Percentiles rank a stretch among this genome's conserved stretches.
Evolutionary conservation across 1,140 invertebrate species (phyloP).

Genomic region (Drosophila nikananu): DNA sequence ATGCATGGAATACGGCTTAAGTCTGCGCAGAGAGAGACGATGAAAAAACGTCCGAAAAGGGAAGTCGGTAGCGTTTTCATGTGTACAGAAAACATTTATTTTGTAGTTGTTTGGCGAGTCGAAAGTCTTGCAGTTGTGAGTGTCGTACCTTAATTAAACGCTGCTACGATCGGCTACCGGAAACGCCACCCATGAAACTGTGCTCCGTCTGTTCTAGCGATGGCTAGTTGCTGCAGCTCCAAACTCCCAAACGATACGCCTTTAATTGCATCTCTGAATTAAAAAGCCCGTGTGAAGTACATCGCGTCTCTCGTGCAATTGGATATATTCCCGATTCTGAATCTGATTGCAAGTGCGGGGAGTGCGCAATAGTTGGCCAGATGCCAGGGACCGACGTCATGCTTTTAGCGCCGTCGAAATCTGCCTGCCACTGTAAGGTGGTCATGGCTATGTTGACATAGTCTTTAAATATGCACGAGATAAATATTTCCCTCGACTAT

Average conservation of each 20-base stretch:
- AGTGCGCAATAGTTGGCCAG: slow-evolving; percentile 62
- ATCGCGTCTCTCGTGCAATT: not conserved
- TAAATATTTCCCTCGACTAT: slow-evolving; percentile 19
- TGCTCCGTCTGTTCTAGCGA: slow-evolving; percentile 21
- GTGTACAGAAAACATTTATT: slow-evolving; percentile 24
- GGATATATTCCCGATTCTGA: slow-evolving; percentile 10
- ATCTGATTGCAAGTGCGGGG: slow-evolving; percentile 2
- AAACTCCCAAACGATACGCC: slow-evolving; percentile 3
- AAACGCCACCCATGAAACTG: slow-evolving; percentile 43
- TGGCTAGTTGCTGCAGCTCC: not conserved
- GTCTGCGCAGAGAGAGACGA: slow-evolving; percentile 14
- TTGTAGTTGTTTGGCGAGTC: slow-evolving; percentile 20
- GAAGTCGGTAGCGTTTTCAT: slow-evolving; percentile 47
- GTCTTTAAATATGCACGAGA: slow-evolving; percentile 69
- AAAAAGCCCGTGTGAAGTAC: not conserved
- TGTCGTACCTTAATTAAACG: slow-evolving; percentile 67
- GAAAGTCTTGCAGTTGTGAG: slow-evolving; percentile 33
- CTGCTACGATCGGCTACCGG: slow-evolving; percentile 43
- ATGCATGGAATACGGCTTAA: slow-evolving; percentile 50
- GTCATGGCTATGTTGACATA: slow-evolving; percentile 71
- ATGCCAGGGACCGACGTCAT: slow-evolving; percentile 69
- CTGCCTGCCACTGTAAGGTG: slow-evolving; percentile 60
- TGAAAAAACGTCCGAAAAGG: slow-evolving; percentile 35
- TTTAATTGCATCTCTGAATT: slow-evolving; percentile 22
- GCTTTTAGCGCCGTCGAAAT: slow-evolving; percentile 60